Evolutionary conservation across 2,113 vertebrate species (phyloP).

Genomic region (Mungos mungo): DNA sequence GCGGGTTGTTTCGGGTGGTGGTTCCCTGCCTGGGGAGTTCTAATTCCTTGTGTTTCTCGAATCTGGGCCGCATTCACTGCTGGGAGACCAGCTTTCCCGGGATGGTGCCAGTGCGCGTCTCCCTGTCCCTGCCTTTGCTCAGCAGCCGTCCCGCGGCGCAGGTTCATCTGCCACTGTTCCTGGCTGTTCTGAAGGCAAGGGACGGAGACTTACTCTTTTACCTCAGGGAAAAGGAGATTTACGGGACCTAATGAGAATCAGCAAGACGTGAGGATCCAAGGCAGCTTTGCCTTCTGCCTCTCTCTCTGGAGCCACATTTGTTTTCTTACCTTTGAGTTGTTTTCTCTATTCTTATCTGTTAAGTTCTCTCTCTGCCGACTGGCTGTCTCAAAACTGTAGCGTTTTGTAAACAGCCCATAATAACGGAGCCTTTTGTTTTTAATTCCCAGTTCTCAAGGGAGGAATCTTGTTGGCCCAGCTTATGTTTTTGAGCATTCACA

Average conservation of each 20-base stretch:
- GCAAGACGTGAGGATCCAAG: neutral
- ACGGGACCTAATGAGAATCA: neutral
- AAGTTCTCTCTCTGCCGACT: neutral
- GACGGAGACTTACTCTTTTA: neutral
- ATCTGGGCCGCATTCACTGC: neutral
- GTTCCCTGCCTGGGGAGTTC: neutral
- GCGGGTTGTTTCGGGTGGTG: neutral
- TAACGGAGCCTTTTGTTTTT: neutral
- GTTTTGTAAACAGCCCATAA: neutral
- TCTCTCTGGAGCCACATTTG: neutral
- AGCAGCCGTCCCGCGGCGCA: neutral
- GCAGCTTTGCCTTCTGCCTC: neutral
- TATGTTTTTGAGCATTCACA: neutral
- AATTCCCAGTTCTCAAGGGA: neutral
- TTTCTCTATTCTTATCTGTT: neutral
- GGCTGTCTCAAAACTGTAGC: neutral
- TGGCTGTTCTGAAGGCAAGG: neutral
- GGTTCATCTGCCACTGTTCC: neutral
- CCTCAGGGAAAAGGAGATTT: neutral
- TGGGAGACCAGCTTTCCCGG: neutral
- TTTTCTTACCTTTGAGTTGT: neutral
- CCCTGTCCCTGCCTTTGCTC: neutral
- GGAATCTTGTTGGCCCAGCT: neutral
- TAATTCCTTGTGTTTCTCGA: neutral
- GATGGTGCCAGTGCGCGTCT: neutral